These are phyloP conservation scores for Caenorhabditis sp. DNA, from an alignment of 2,888 invertebrate genomes.

Conservation along the genomic window DNA sequence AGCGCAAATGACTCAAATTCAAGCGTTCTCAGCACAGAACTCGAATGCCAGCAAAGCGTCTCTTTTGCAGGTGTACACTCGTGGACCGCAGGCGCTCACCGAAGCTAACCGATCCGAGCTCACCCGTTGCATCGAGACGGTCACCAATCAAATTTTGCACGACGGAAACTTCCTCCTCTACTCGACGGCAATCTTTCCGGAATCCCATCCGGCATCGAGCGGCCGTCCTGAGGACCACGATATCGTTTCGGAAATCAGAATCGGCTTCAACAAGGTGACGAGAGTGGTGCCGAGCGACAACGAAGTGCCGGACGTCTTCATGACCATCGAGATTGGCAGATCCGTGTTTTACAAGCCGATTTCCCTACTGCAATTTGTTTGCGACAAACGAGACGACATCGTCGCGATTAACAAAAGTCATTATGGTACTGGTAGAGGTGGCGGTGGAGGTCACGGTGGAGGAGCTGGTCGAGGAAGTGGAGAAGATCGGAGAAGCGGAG, in stretches of 20 bases:
- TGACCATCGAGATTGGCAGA: slow-evolving; percentile 5
- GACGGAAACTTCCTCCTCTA: slow-evolving; percentile 5
- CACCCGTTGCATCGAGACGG: not conserved
- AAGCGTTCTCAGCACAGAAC: too few relatives aligned
- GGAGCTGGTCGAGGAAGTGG: not conserved
- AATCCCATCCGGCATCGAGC: not conserved
- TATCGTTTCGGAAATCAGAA: not conserved
- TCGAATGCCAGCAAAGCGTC: not conserved
- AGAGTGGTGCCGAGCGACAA: not conserved
- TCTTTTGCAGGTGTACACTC: slow-evolving; percentile 7
- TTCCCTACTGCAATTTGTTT: not conserved
- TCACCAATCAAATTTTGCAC: slow-evolving; percentile 10
- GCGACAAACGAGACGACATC: not conserved
- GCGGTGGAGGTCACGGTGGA: slow-evolving; percentile 1
- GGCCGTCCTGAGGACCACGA: not conserved
- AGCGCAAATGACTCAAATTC: too few relatives aligned
- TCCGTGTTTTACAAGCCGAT: slow-evolving; percentile 7
- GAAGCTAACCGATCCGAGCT: slow-evolving; percentile 15
- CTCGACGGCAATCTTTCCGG: not conserved
- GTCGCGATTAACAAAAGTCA: too few relatives aligned
- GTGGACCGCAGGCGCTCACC: not conserved
- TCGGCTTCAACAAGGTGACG: slow-evolving; percentile 7
- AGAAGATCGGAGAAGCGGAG: not conserved
- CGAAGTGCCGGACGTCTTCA: not conserved
- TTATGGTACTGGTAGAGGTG: not conserved